Conservation (phyloP, 2,113 vertebrate genomes). For the Petroica traversi region DNA sequence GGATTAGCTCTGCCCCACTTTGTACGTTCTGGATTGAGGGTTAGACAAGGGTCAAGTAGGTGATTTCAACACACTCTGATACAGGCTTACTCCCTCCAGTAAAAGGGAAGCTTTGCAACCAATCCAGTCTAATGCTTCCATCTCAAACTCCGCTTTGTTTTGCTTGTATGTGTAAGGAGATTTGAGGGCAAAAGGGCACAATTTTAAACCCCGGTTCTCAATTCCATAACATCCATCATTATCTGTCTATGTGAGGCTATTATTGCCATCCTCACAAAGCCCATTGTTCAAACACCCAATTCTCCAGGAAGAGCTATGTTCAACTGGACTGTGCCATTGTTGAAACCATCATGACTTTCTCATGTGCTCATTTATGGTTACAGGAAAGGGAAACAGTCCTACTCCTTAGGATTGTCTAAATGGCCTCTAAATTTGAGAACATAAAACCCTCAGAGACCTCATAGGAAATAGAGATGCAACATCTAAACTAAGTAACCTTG, state of each 20-base stretch:
- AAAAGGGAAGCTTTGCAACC: conserved; percentile 54
- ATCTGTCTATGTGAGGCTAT: conserved; percentile 32
- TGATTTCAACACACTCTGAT: conserved; percentile 75
- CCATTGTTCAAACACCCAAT: conserved; percentile 46
- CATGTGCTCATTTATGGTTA: neutral
- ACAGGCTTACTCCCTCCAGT: conserved; percentile 45
- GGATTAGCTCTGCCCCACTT: conserved; percentile 74
- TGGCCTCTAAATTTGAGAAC: neutral
- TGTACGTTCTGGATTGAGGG: conserved; percentile 60
- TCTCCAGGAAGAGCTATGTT: neutral
- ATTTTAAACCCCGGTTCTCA: conserved; percentile 60
- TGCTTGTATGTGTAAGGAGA: conserved; percentile 67
- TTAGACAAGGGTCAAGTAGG: conserved; percentile 78
- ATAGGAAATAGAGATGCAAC: neutral
- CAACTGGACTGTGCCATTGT: neutral
- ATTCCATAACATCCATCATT: conserved; percentile 67
- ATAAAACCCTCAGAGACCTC: neutral
- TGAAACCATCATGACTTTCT: neutral
- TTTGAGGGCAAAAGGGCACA: conserved; percentile 60
- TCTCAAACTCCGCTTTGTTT: conserved; percentile 64
- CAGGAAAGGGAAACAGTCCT: neutral
- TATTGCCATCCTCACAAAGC: conserved; percentile 34
- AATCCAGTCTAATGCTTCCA: conserved; percentile 19
- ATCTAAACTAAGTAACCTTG: neutral
- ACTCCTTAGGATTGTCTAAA: neutral